phyloP scores from a whole-genome alignment of 2,888 invertebrate genomes.

The Dryobota labecula region DNA sequence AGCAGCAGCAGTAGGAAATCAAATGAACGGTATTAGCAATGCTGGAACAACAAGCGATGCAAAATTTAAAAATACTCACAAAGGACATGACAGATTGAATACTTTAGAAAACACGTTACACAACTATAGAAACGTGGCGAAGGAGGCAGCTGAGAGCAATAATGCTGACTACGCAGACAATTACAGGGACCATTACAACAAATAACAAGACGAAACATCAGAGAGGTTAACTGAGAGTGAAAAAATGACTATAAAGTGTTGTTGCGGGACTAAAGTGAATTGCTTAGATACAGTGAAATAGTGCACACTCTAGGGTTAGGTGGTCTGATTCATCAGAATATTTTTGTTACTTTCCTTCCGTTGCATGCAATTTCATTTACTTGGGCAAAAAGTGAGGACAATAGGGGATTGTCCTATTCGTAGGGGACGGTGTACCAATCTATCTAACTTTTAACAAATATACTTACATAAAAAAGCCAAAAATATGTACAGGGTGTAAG shows the following conservation, averaged over 20 bases:
- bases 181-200: constrained; percentile 6
- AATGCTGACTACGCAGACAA: constrained; percentile 73
- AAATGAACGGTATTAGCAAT: constrained; percentile 67
- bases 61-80: constrained; percentile 68
- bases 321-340: background rate
- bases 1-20: constrained; percentile 69
- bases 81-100: constrained; percentile 66
- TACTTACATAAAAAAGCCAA: background rate
- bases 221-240: constrained; percentile 1
- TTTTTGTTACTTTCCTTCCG: background rate
- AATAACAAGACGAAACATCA: constrained; percentile 29
- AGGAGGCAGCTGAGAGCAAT: constrained; percentile 74
- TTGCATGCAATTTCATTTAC: background rate
- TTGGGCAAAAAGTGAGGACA: background rate
- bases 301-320: background rate
- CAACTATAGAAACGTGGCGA: constrained; percentile 77
- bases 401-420: background rate
- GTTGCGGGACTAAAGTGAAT: constrained; percentile 14
- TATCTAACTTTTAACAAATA: constrained; percentile 2
- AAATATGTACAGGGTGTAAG: background rate
- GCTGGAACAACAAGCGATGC: constrained; percentile 67
- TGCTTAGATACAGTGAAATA: constrained; percentile 22
- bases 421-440: background rate
- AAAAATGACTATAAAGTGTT: background rate
- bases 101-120: constrained; percentile 70